Base-by-base conservation (phyloP, 2,797 vertebrate genomes). In the Muscicapa striata region DNA sequence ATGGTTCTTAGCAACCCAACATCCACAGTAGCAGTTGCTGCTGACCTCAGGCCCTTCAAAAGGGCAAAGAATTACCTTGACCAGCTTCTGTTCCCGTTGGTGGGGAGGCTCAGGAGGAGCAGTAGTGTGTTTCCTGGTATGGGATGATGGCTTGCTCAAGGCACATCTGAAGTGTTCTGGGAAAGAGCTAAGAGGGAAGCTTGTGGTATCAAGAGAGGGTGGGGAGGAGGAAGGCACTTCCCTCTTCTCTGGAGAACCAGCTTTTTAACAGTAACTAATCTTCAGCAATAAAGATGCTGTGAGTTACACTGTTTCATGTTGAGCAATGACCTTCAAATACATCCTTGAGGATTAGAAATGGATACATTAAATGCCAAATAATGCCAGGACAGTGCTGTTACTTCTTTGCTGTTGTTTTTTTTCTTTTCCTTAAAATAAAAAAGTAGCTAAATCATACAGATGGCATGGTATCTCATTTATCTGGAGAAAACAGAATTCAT, bases 121-220 rank as follows among this genome's bases (percentile, higher is more conserved):
- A 72, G 27, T 30, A n/a, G 14, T 4, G 9, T 58, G 16, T 73
- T 81, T 48, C 36, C 3, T 48, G 11, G 32, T 34, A 14, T 1
- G 11, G 21, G 11, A n/a, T 38, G 20, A 12, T 72, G 29, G 20
- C 34, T 67, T 81, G 17, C 32, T 43, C 15, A 46, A 68, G 32
- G 68, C 15, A 57, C 9, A 26, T 64, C 22, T 77, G 2, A 9
- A 4, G 3, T 61, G 34, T 46, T 84, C 43, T 61, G 17, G 11
- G 11, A 19, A 30, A 73, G 36, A 69, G 27, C 62, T 54, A 17
- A 36, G 58, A 77, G 36, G 57, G 45, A 55, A 62, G 13, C 34
- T 49, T 54, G 5, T 34, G 16, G 10, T 88, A 18, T 24, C 4
- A 16, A 16, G 4, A 21, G 20, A 8, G 4, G 5, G 0, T 7